Percentiles rank a stretch among this genome's conserved stretches.
Conservation (phyloP, 2,113 vertebrate species). For the Murina feae region DNA sequence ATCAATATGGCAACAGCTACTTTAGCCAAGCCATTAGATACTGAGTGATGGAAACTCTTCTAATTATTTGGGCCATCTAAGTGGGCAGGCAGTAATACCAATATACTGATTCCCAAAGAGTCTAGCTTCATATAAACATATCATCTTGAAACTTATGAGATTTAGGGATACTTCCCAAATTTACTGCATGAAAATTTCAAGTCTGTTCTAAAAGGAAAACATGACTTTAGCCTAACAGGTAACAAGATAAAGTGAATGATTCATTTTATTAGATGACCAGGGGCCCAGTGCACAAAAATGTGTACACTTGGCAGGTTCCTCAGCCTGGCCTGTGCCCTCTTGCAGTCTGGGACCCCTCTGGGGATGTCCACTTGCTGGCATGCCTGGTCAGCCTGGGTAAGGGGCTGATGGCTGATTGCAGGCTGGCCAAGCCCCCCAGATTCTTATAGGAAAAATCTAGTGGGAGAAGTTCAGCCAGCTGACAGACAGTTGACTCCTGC, state of each 20-base stretch:
- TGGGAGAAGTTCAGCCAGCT: no score
- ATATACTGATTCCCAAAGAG: not conserved
- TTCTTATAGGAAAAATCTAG: no score
- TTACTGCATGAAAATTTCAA: not conserved
- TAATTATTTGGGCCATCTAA: not conserved
- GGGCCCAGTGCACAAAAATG: no score
- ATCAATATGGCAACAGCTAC: not conserved
- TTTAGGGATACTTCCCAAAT: not conserved
- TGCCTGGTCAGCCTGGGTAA: no score
- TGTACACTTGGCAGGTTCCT: no score
- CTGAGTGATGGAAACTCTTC: not conserved
- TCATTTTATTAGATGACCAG: constrained; percentile 18
- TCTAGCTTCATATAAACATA: not conserved
- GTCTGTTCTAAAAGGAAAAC: not conserved
- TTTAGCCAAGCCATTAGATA: not conserved
- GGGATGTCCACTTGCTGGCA: no score
- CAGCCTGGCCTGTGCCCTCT: no score
- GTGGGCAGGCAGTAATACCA: not conserved
- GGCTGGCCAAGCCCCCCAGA: no score
- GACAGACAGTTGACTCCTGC: no score
- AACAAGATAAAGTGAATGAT: not conserved
- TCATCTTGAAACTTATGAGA: not conserved
- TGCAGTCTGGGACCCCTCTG: no score
- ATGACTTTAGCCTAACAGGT: not conserved
- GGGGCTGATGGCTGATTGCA: no score